Evolutionary conservation across 1,140 invertebrate species (phyloP).

Genomic region (Aphelenchoides fujianensis): DNA sequence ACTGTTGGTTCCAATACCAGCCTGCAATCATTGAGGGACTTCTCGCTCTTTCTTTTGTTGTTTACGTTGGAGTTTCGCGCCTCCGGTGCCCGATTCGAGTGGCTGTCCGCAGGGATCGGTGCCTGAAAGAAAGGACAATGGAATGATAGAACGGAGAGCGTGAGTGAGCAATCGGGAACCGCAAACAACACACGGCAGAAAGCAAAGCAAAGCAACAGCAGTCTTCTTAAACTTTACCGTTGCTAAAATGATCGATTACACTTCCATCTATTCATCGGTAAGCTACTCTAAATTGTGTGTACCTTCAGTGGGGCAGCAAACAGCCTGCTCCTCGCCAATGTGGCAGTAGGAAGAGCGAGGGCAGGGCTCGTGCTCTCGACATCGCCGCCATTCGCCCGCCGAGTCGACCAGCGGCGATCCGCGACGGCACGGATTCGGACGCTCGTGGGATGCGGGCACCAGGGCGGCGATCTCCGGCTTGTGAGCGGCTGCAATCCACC

Average conservation of each 20-base stretch:
- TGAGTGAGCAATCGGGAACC: conserved; percentile 10
- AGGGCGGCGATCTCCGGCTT: too few species aligned
- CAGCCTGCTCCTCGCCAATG: conserved; percentile 40
- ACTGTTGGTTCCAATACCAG: conserved; percentile 57
- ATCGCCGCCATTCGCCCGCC: conserved; percentile 26
- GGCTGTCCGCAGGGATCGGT: conserved; percentile 58
- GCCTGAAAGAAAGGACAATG: conserved; percentile 43
- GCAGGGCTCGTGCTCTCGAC: conserved; percentile 32
- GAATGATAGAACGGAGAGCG: neutral
- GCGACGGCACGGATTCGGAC: conserved; percentile 51
- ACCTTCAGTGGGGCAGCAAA: conserved; percentile 51
- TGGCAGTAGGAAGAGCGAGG: conserved; percentile 46
- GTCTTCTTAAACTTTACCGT: neutral
- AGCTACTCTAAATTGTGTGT: neutral
- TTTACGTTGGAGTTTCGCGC: conserved; percentile 41
- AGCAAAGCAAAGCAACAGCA: conserved; percentile 4
- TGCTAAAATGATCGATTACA: too few species aligned
- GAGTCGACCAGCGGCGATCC: conserved; percentile 37
- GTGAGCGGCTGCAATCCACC: conserved; percentile 5
- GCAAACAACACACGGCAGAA: neutral
- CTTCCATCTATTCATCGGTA: too few species aligned
- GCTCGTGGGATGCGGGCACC: too few species aligned
- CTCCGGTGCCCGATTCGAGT: conserved; percentile 53
- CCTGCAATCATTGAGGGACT: too few species aligned
- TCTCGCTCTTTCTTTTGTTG: too few species aligned